Evolutionary conservation across 2,113 vertebrate species (phyloP).

Genomic region (Microcebus lehilahytsara): DNA sequence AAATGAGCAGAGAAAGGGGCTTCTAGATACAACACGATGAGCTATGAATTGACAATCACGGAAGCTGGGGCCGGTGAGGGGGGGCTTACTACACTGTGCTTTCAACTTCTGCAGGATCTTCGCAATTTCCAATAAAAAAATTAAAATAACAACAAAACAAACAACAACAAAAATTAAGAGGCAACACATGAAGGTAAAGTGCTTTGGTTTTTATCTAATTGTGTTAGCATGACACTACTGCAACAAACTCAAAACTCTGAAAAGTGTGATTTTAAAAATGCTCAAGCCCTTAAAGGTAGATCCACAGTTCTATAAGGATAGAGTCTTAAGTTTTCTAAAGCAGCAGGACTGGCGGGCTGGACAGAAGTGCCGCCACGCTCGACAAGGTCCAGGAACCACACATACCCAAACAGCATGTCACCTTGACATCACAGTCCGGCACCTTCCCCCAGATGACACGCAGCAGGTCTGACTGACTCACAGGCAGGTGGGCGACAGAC

Average conservation of each 20-base stretch:
- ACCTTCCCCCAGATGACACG: constrained; percentile 18
- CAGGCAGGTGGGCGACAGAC: neutral
- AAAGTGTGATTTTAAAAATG: neutral
- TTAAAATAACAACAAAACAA: neutral
- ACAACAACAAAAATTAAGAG: neutral
- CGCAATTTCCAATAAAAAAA: neutral
- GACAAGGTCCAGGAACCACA: constrained; percentile 23
- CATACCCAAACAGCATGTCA: neutral
- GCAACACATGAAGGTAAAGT: neutral
- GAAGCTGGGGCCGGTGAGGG: neutral
- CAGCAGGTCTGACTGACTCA: constrained; percentile 28
- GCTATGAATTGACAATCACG: neutral
- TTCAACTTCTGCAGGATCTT: neutral
- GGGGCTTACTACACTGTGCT: neutral
- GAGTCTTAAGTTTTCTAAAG: neutral
- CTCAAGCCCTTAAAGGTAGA: neutral
- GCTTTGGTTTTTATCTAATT: neutral
- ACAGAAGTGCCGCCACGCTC: neutral
- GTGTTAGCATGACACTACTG: neutral
- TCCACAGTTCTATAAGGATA: neutral
- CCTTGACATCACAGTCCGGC: constrained; percentile 15
- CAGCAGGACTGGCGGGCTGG: neutral
- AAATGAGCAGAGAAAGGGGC: neutral
- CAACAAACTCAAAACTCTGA: neutral
- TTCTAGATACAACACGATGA: neutral